Evolutionary conservation across 2,797 vertebrate species (phyloP), one percentile per base, ranked within the genome.

Genomic region (Melopsittacus undulatus): DNA sequence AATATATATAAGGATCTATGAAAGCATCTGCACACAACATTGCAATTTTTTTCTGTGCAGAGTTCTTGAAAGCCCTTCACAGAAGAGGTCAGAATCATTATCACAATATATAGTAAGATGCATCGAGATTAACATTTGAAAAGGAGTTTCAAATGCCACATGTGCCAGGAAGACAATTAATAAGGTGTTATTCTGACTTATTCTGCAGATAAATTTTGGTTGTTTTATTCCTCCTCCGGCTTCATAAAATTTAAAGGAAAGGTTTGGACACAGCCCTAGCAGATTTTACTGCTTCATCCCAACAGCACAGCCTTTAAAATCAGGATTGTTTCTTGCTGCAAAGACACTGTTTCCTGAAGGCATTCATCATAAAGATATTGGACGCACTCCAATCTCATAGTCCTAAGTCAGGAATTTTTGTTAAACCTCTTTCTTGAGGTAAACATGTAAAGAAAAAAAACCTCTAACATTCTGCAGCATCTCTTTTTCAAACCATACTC

Each of bases 291-390:
- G 68, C 57, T 90, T 45, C 84, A 83, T 85, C 68, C 45, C 52
- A 90, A 66, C 27, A 62, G 36, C 34, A 23, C 2, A 30, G 69
- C 77, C 80, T 89, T 87, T 85, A 93, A 91, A 93, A 81, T 68
- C 78, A 10, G 19, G 52, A 29, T 72, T 72, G 40, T 73, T 94
- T 73, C 92, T 74, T 69, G 52, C 36, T 74, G 64, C 75, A 94
- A 89, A 90, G 88, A 77, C 61, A 87, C 62, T 20, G 46, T 64
- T 96, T 95, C 83, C 91, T 90, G 89, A 46, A 94, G 86, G 63
- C 72, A 89, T 87, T 89, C 49, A 92, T 95, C 91, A 92, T 36
- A 91, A 87, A 94, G 80, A 61, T 91, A 74, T 36, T 84, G 72
- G 88, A 95, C 61, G 27, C n/a, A 15, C 66, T 92, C 90, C 93